phyloP scores from a whole-genome alignment of 2,888 invertebrate species.

The Caenorhabditis afra region DNA sequence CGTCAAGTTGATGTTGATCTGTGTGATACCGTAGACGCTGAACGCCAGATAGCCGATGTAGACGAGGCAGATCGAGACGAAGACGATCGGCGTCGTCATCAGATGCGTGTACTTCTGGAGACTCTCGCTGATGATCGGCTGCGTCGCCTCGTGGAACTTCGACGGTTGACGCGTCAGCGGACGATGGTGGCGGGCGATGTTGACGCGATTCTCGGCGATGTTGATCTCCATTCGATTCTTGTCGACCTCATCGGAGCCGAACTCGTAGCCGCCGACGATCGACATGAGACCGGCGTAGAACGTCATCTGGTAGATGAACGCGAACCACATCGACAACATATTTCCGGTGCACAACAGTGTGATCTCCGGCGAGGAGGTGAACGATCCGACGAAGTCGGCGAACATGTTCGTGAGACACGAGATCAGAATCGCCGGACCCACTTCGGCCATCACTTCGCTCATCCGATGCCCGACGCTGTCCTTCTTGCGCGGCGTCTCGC shows the following conservation, averaged over 20 bases:
- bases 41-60: constrained; percentile 75
- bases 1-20: constrained; percentile 76
- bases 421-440: constrained; percentile 78
- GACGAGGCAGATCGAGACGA: constrained; percentile 67
- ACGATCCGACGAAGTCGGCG: constrained; percentile 74
- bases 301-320: constrained; percentile 78
- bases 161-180: constrained; percentile 73
- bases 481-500: constrained; percentile 73
- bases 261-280: constrained; percentile 74
- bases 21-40: constrained; percentile 77
- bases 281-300: constrained; percentile 77
- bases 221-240: constrained; percentile 68
- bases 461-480: constrained; percentile 76
- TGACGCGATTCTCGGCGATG: constrained; percentile 68
- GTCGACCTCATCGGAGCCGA: constrained; percentile 69
- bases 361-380: constrained; percentile 78
- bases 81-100: constrained; percentile 71
- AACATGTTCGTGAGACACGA: constrained; percentile 78
- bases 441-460: constrained; percentile 76
- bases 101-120: constrained; percentile 67
- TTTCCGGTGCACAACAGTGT: constrained; percentile 77
- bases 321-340: constrained; percentile 77
- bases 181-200: constrained; percentile 66
- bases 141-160: constrained; percentile 79
- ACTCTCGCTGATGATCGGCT: constrained; percentile 74